Conservation (phyloP, 2,888 invertebrate genomes). For the Spisula subtruncata region DNA sequence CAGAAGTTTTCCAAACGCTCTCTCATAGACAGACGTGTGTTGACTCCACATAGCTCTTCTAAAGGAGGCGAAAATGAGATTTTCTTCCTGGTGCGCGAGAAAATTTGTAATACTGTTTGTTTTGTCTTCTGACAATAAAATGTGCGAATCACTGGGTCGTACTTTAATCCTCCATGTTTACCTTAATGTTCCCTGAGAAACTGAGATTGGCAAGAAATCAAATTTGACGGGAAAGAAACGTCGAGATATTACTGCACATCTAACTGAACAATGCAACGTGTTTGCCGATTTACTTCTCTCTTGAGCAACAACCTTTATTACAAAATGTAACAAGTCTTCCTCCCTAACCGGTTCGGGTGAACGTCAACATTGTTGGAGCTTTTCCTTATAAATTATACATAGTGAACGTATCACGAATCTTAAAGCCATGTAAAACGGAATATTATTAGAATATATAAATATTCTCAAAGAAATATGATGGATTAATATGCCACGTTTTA, state of each 20-base stretch:
- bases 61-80: slow-evolving; percentile 23
- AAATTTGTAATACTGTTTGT: too few relatives aligned
- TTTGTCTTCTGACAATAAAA: background rate
- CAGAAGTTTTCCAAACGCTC: background rate
- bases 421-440: background rate
- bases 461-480: background rate
- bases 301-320: too few relatives aligned
- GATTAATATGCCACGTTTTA: slow-evolving; percentile 5
- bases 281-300: too few relatives aligned
- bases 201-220: background rate
- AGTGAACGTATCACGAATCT: background rate
- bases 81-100: background rate
- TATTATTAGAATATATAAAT: slow-evolving; percentile 19
- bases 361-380: background rate
- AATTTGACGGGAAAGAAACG: background rate
- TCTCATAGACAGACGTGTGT: background rate
- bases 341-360: too few relatives aligned
- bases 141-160: background rate
- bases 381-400: background rate
- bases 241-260: background rate
- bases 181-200: background rate
- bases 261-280: too few relatives aligned
- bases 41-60: slow-evolving; percentile 2
- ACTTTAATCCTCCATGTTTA: slow-evolving; percentile 1
- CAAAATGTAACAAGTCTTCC: too few relatives aligned